Base-by-base conservation (phyloP, 2,888 invertebrate species). In the Hemistola chrysoprasaria region DNA sequence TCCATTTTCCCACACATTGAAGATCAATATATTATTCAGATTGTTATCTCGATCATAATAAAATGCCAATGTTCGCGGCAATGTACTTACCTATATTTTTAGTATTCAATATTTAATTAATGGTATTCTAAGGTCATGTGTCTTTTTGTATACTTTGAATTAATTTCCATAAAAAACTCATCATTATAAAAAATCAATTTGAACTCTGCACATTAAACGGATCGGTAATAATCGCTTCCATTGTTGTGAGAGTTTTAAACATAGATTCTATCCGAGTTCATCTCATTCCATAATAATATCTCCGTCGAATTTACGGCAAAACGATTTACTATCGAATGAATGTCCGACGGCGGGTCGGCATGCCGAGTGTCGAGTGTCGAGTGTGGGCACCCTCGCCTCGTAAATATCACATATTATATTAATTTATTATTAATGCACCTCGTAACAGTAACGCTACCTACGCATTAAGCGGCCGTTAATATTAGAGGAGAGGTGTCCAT, bases 351-450 rank as follows among this genome's bases (percentile, higher is more conserved):
- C 11, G n/a, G 7, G 20, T 9, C 16, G 16, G 16, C 4, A 16
- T 16, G 16, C 16, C 3, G 16, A 16, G 16, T 16, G 16, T n/a
- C n/a, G n/a, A n/a, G 16, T 16, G n/a, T n/a, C n/a, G 26, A 26
- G 34, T 35, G 34, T 26, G 44, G 29, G 30, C 16, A 5, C 6
- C 30, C 10, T 39, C 39, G 7, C 30, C 10, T 39, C 39, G 27
- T 39, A 27, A 32, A 44, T 31, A 27, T 44, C 31, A 34, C 23
- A 23, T 40, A 35, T 39, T 31, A 22, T 44, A 30, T 39, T n/a
- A n/a, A n/a, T n/a, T n/a, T n/a, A n/a, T n/a, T n/a, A n/a, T n/a
- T n/a, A n/a, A n/a, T n/a, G n/a, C n/a, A n/a, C n/a, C n/a, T n/a
- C n/a, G n/a, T 41, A 39, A 32, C 27, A 23, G 30, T 38, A 24